A percentile compares a stretch with the other conserved stretches of the same genome.
Evolutionary conservation across 2,113 vertebrate species (phyloP).

Genomic region (Labeo catla): DNA sequence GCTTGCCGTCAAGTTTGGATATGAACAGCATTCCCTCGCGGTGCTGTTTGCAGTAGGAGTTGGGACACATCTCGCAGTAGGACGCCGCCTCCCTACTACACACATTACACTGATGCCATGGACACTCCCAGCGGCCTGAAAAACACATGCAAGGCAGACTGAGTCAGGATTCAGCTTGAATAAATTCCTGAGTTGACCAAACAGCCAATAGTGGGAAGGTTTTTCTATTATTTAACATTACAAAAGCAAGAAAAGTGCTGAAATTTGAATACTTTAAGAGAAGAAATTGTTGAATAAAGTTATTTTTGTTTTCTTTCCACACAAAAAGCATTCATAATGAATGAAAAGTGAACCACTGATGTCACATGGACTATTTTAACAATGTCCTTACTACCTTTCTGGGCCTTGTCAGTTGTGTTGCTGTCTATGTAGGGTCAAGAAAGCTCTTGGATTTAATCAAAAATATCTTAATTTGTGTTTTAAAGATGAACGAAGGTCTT

Average conservation of each 20-base stretch:
- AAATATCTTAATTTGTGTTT: too few relatives aligned
- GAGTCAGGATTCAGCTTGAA: background rate
- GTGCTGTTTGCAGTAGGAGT: conserved; percentile 96
- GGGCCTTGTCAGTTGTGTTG: too few relatives aligned
- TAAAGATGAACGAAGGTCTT: too few relatives aligned
- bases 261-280: too few relatives aligned
- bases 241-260: background rate
- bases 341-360: too few relatives aligned
- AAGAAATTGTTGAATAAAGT: too few relatives aligned
- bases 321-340: too few relatives aligned
- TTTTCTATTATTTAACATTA: background rate
- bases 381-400: too few relatives aligned
- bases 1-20: conserved; percentile 94
- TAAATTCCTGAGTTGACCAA: background rate
- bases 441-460: too few relatives aligned
- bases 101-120: conserved; percentile 97
- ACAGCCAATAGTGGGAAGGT: background rate
- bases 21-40: conserved; percentile 97
- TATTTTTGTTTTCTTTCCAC: too few relatives aligned
- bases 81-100: conserved; percentile 94
- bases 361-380: too few relatives aligned
- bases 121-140: conserved; percentile 98
- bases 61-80: conserved; percentile 98
- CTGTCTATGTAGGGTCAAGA: too few relatives aligned
- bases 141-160: conserved; percentile 37